Evolutionary conservation across 2,113 vertebrate species (phyloP), one percentile per base, ranked within the genome.

Genomic region (Varanus salvator): DNA sequence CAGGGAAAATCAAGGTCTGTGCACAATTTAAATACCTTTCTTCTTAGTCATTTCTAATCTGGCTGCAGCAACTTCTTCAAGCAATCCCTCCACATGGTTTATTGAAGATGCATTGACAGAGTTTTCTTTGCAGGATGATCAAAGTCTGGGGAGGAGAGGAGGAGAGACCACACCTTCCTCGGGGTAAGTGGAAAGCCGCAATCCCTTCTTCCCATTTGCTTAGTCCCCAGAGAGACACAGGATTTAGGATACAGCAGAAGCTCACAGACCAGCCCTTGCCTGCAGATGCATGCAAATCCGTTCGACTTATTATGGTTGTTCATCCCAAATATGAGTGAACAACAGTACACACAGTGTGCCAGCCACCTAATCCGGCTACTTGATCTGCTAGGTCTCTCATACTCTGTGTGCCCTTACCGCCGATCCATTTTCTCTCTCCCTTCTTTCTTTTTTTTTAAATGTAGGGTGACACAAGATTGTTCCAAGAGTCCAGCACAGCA

Each of bases 401-500:
- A n/a, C 27, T 31, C 25, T 29, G 48, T 71, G 34, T 6, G 17
- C 9, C 48, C 68, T 85, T 89, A 9, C 64, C 74, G 85, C 60
- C 85, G 82, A 85, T 90, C 82, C 60, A 68, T 66, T 78, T 48
- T 44, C 11, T 54, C 54, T 54, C 54, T 4, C 54, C 8, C 17
- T 71, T 31, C n/a, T 8, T 38, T 48, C 21, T 50, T 69, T 54
- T 64, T 60, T 75, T 83, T 60, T 66, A 21, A 50, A 80, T 85
- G 71, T 69, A 69, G 75, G 50, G 83, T 57, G 64, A 85, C 85
- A 85, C 60, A 80, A 90, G 83, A 90, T 85, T 85, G 83, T 85
- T 90, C 88, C 82, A 78, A 23, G 25, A 85, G 88, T 69, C 78
- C 48, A 60, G 52, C 88, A 57, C 88, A 85, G 83, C 88, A 85